Percentiles rank a stretch among this genome's conserved stretches.
phyloP scores from a whole-genome alignment of 2,797 vertebrate species.

The Cygnus olor region DNA sequence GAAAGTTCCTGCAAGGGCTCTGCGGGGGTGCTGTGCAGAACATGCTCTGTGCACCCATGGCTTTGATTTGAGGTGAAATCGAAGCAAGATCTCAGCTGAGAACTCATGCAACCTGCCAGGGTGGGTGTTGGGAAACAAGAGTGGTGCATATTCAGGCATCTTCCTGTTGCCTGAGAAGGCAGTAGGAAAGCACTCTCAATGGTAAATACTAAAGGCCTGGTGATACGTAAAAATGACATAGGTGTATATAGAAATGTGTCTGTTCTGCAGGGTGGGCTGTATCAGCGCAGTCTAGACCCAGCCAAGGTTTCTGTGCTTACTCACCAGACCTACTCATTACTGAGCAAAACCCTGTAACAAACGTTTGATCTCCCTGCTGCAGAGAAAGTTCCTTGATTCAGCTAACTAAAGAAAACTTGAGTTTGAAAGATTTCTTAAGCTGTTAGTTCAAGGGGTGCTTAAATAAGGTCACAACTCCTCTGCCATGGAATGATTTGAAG shows the following conservation, averaged over 20 bases:
- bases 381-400: neutral
- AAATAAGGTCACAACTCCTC: neutral
- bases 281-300: neutral
- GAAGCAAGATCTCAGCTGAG: neutral
- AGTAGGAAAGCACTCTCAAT: neutral
- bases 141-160: neutral
- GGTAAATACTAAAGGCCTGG: neutral
- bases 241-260: neutral
- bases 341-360: neutral
- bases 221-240: neutral
- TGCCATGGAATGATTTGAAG: neutral
- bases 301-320: neutral
- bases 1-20: neutral
- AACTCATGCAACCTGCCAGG: neutral
- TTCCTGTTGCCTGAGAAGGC: neutral
- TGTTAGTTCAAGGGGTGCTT: neutral
- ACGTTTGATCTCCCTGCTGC: neutral
- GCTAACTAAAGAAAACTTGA: neutral
- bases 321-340: neutral
- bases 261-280: neutral
- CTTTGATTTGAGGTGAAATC: neutral
- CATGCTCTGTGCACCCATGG: rapidly evolving
- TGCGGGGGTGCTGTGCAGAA: neutral
- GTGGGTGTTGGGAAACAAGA: neutral
- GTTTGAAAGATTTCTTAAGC: neutral